Evolutionary conservation across 1,140 invertebrate genomes (phyloP).

Genomic region (Akabosia matsudoensis): DNA sequence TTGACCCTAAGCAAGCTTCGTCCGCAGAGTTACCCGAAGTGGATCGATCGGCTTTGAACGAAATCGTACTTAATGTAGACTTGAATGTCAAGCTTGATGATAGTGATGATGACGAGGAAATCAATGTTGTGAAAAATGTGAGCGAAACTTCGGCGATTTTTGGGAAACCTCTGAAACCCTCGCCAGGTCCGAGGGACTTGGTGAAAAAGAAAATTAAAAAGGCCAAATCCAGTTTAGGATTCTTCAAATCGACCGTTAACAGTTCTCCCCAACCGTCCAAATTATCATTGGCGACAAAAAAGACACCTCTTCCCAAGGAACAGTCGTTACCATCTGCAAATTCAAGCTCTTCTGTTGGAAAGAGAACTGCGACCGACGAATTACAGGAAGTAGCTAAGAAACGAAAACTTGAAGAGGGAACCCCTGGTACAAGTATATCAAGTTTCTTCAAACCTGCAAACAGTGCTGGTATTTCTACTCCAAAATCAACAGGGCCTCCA

Average conservation of each 20-base stretch:
- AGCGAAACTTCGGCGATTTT: background rate
- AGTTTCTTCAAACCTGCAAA: background rate
- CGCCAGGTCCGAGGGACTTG: background rate
- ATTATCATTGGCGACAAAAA: background rate
- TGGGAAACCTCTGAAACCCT: background rate
- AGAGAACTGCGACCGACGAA: background rate
- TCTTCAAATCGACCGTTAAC: background rate
- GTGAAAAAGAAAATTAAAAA: background rate
- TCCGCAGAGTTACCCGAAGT: background rate
- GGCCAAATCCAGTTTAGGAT: background rate
- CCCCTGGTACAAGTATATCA: background rate
- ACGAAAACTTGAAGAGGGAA: background rate
- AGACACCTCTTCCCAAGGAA: background rate
- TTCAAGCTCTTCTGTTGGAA: background rate
- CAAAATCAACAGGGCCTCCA: background rate
- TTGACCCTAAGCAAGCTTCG: background rate
- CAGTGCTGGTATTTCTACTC: background rate
- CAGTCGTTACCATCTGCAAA: background rate
- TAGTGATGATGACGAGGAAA: background rate
- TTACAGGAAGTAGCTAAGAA: background rate
- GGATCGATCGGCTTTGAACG: constrained; percentile 23
- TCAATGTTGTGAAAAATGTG: background rate
- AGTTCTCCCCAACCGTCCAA: background rate
- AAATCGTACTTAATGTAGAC: constrained; percentile 22
- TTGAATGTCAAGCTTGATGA: constrained; percentile 5